Conservation (phyloP, 53 echinoderm and acorn worm species). For the Pentamera pediparva region DNA sequence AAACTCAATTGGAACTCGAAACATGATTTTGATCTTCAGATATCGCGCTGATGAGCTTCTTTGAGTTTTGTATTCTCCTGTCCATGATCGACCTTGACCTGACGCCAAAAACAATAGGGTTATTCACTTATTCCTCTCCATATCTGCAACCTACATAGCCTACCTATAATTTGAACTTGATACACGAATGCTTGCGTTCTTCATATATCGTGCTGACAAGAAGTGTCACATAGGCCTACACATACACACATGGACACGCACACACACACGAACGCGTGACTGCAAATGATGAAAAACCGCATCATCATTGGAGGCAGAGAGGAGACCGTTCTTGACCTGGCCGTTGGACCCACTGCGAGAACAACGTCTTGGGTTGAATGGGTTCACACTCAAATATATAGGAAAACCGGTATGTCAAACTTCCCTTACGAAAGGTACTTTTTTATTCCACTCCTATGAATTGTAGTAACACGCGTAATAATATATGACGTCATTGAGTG, state of each 20-base stretch:
- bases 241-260: neutral
- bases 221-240: neutral
- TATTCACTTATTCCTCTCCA: neutral
- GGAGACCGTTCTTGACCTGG: too few species aligned
- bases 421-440: neutral
- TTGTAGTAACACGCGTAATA: neutral
- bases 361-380: too few species aligned
- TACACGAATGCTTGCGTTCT: neutral
- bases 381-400: too few species aligned
- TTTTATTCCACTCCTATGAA: neutral
- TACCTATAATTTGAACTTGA: neutral
- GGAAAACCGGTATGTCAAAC: too few species aligned
- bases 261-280: neutral
- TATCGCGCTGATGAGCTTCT: neutral
- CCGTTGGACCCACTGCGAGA: too few species aligned
- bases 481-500: slow-evolving; percentile 15
- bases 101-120: neutral
- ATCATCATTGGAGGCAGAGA: too few species aligned
- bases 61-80: neutral
- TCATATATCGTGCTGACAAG: neutral
- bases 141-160: neutral
- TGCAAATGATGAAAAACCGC: too few species aligned
- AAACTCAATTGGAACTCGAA: too few species aligned
- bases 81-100: neutral
- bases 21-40: too few species aligned